These are phyloP conservation scores for Setipinna tenuifilis DNA, from an alignment of 2,797 vertebrate genomes.

Conservation along the genomic window DNA sequence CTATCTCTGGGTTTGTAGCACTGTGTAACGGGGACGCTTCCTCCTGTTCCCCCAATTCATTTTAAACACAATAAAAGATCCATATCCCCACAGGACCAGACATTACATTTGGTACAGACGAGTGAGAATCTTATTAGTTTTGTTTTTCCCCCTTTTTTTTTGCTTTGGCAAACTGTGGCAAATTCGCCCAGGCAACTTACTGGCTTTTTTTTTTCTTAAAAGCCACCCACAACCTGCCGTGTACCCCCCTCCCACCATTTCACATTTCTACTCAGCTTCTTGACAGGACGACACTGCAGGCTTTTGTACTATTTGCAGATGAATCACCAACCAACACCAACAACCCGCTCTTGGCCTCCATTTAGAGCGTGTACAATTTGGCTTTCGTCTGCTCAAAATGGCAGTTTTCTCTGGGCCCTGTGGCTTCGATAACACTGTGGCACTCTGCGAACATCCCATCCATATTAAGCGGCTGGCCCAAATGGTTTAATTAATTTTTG, in stretches of 20 bases:
- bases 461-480: background rate
- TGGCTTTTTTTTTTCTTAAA: background rate
- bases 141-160: background rate
- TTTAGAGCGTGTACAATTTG: background rate
- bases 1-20: background rate
- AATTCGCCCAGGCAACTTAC: background rate
- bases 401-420: background rate
- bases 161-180: background rate
- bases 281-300: background rate
- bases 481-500: slow-evolving; percentile 16
- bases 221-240: background rate
- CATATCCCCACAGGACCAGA: background rate
- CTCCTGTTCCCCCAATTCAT: background rate
- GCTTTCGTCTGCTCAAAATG: background rate
- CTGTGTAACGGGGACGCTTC: background rate
- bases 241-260: background rate
- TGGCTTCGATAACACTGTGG: background rate
- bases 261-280: background rate
- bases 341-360: background rate
- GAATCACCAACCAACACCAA: background rate
- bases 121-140: background rate
- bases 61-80: background rate
- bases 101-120: background rate
- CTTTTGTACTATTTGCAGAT: background rate
- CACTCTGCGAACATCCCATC: background rate